Conservation (phyloP, 2,888 invertebrate genomes). For the Xanthia icteritia region DNA sequence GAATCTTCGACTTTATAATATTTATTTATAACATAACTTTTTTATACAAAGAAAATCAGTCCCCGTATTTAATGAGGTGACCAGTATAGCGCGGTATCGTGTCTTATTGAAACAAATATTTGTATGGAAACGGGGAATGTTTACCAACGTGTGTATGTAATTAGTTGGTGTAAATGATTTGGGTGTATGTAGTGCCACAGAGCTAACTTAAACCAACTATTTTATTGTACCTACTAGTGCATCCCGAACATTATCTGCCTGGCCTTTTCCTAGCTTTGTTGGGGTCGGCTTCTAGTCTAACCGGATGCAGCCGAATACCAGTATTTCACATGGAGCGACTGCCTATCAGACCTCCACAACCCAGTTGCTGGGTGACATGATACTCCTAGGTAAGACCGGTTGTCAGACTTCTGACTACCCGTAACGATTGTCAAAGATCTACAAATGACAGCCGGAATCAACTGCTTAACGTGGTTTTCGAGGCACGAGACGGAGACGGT, state of each 20-base stretch:
- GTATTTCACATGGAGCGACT: not conserved
- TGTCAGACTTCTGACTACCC: not conserved
- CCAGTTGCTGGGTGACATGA: not conserved
- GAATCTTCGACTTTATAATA: not conserved
- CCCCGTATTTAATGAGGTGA: not conserved
- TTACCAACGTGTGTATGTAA: too few relatives aligned
- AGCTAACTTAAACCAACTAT: not conserved
- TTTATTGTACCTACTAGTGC: not conserved
- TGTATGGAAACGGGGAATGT: not conserved
- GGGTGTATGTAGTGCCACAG: not conserved
- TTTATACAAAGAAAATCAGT: not conserved
- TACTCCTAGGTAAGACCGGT: not conserved
- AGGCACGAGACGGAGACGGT: not conserved
- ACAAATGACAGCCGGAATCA: not conserved
- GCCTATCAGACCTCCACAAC: not conserved
- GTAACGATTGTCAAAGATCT: not conserved
- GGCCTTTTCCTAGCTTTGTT: too few relatives aligned
- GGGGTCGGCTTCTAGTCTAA: too few relatives aligned
- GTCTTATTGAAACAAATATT: constrained; percentile 16
- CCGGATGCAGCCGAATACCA: not conserved
- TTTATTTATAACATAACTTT: too few relatives aligned
- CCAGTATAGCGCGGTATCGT: too few relatives aligned
- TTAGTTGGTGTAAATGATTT: not conserved
- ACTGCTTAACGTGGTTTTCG: not conserved
- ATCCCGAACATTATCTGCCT: too few relatives aligned